Conservation (phyloP, 2,113 vertebrate genomes). For the Actenoides hombroni region DNA sequence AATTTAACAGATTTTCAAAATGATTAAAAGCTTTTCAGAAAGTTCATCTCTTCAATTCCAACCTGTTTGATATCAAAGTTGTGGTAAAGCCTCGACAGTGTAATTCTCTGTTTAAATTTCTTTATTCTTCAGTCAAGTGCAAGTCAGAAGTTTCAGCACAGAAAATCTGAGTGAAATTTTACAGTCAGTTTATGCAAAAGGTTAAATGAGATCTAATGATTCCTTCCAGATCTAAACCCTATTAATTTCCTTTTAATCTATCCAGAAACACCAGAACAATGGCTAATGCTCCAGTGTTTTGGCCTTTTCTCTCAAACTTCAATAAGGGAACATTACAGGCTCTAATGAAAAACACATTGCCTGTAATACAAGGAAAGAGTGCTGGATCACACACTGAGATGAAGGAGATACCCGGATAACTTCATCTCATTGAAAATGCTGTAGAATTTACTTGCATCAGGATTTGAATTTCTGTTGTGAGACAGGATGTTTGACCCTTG, state of each 20-base stretch:
- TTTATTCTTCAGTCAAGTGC: conserved; percentile 1
- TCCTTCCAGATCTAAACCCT: conserved; percentile 31
- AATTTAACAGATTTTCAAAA: background rate
- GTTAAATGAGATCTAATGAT: background rate
- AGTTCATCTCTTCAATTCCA: background rate
- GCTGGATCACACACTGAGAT: background rate
- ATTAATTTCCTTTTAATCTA: conserved; percentile 7
- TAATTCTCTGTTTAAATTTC: background rate
- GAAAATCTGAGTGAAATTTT: background rate
- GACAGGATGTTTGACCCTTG: background rate
- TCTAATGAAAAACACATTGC: background rate
- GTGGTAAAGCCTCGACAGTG: background rate
- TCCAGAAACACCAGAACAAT: background rate
- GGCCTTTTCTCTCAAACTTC: conserved; percentile 18
- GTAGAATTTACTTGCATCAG: background rate
- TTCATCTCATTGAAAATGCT: background rate
- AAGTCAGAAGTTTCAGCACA: background rate
- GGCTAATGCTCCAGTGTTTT: background rate
- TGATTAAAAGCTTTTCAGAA: background rate
- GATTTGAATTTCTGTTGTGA: background rate
- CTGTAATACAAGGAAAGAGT: background rate
- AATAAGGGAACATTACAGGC: background rate
- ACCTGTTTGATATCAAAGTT: conserved; percentile 3
- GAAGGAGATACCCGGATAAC: background rate
- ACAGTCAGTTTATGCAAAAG: conserved; percentile 8